Evolutionary conservation across 2,113 vertebrate species (phyloP), one percentile per base, ranked within the genome.

Genomic region (Corythoichthys intestinalis): DNA sequence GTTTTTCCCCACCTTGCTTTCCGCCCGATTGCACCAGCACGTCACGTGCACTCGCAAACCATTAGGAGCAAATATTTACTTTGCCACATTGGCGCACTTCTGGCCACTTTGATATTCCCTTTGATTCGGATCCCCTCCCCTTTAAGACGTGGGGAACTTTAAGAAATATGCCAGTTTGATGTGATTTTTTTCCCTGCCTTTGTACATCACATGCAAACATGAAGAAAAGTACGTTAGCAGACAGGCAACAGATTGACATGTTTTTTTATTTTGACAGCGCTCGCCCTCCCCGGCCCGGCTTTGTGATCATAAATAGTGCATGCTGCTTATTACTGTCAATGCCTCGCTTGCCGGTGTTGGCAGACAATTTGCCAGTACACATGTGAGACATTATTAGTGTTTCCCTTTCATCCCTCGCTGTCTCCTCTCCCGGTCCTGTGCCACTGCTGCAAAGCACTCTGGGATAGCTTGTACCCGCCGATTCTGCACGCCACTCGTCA

Each of bases 281-380:
- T 84, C 82, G 77, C 83, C 86, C 87, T 85, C 84, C 71, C 80
- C 85, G 81, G 83, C 83, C 82, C 84, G 79, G 82, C 74, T 91
- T 88, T 89, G 82, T 81, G 81, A 85, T 91, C 88, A 92, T 91
- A 90, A 92, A 92, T 92, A 91, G 83, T 91, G 89, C 81, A 91
- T 91, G 80, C 74, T 78, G 89, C 85, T 90, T 90, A 91, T 91
- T 93, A 91, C 89, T 69, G 80, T 54, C 63, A 70, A 77, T 67
- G 65, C 76, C 83, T 83, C 81, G 79, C 82, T 83, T 53, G 77
- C 81, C 71, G 74, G 83, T 86, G 84, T 86, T 86, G 79, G 83
- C 78, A 82, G 84, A 88, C 87, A 87, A 89, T 87, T 90, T 88
- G 82, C 87, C 80, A 83, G 81, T 87, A 87, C 85, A 88, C 84